Base-by-base conservation (phyloP, 2,888 invertebrate genomes). In the Herminia tarsipennalis region DNA sequence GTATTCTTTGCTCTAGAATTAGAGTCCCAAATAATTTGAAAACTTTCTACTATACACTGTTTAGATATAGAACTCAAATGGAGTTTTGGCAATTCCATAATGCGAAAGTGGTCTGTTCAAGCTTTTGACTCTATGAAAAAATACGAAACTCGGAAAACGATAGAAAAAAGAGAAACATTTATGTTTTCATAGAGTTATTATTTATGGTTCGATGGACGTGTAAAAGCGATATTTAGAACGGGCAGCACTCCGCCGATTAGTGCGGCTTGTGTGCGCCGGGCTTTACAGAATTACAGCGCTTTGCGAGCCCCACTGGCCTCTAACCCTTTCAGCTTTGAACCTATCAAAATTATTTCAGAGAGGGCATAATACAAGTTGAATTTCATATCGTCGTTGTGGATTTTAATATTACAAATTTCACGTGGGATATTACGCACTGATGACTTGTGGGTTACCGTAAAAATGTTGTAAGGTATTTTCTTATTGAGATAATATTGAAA, bases 71-170 rank as follows among this genome's bases (percentile, higher is more conserved):
- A 70, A 70, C 56, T 52, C 75, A 79, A 86, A 83, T 86, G 84
- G 89, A 90, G 88, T 90, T 91, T 89, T 88, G 88, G 91, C 91
- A 91, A 91, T 90, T 89, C 91, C 91, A 90, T 91, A 91, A 91
- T 91, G 88, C 86, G 86, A 89, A 90, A 90, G 90, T 89, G 91
- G 90, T 89, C 91, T 90, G 91, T 90, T 90, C 89, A 84, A 88
- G 90, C 91, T 91, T 91, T 91, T 91, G 91, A 90, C 88, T 90
- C 89, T 88, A 89, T 88, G 87, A 90, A 90, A 90, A 86, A 85
- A 86, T 81, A 83, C 84, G 80, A 84, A 85, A 83, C 81, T 86
- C 83, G 83, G 84, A 81, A 89, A 90, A 85, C 88, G 89, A 86
- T 88, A 88, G 88, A 88, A 89, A 90, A 22, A 87, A 89, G 86